Conservation (phyloP, 2,797 vertebrate genomes). For the Propithecus deckenii region DNA sequence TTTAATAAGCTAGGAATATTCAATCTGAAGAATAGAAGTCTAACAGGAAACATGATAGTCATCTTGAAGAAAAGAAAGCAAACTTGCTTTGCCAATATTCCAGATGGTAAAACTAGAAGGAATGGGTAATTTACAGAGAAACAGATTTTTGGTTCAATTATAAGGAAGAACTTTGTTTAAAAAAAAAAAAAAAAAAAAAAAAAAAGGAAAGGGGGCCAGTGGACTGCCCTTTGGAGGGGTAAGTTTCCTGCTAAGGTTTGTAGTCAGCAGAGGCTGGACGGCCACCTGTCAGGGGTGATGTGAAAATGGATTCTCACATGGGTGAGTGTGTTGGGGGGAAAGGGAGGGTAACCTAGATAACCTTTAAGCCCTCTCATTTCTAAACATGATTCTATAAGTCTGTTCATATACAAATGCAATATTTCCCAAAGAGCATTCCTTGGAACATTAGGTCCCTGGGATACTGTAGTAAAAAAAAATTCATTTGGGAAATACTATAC, state of each 20-base stretch:
- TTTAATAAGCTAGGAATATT: neutral
- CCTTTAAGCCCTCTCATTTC: neutral
- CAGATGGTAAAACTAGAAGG: constrained; percentile 37
- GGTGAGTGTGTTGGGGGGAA: too few species aligned
- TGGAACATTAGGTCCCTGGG: neutral
- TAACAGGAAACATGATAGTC: neutral
- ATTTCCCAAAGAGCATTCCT: neutral
- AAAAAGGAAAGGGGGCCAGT: neutral
- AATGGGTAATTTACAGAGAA: neutral
- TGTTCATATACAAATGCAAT: neutral
- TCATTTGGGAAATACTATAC: neutral
- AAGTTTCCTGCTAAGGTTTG: neutral
- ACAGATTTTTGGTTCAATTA: constrained; percentile 2
- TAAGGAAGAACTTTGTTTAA: neutral
- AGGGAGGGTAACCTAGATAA: neutral
- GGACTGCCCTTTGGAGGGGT: neutral
- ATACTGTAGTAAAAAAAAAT: neutral
- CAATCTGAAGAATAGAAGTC: neutral
- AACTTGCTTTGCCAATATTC: neutral
- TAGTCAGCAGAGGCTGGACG: neutral
- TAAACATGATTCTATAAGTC: neutral
- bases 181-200: neutral
- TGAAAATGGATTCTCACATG: neutral
- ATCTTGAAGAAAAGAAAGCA: neutral
- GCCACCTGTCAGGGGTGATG: neutral